Conservation (phyloP, 2,113 vertebrate genomes). For the Sylvietta virens region DNA sequence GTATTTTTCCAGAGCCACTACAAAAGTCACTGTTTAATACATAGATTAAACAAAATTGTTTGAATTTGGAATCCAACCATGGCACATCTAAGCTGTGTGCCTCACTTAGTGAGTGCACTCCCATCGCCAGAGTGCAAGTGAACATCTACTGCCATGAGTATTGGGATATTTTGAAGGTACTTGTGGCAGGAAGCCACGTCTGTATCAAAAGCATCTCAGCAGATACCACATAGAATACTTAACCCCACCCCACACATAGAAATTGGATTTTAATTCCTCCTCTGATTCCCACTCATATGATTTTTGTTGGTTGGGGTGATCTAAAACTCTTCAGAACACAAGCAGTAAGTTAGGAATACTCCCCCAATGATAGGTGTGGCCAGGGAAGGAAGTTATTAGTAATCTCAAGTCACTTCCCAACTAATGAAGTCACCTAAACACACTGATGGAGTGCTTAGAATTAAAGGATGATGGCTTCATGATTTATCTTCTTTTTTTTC, state of each 20-base stretch:
- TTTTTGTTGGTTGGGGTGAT: background rate
- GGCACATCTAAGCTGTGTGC: background rate
- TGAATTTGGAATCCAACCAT: background rate
- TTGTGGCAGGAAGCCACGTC: background rate
- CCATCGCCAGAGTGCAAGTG: background rate
- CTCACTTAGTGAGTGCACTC: background rate
- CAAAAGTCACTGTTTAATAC: background rate
- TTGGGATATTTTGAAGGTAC: background rate
- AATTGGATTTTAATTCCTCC: background rate
- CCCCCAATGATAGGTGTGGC: background rate
- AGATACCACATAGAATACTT: background rate
- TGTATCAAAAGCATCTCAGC: background rate
- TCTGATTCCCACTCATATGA: background rate
- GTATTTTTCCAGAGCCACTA: background rate
- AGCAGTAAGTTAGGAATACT: background rate
- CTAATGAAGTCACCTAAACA: background rate
- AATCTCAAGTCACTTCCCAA: background rate
- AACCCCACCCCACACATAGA: background rate
- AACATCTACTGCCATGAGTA: background rate
- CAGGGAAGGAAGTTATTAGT: background rate
- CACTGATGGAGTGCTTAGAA: background rate
- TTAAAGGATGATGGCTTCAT: background rate
- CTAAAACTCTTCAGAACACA: background rate
- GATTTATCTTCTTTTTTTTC: background rate
- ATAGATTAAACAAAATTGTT: background rate